Evolutionary conservation across 2,113 vertebrate genomes (phyloP), one percentile per base, ranked within the genome.

Genomic region (Oryzias javanicus): DNA sequence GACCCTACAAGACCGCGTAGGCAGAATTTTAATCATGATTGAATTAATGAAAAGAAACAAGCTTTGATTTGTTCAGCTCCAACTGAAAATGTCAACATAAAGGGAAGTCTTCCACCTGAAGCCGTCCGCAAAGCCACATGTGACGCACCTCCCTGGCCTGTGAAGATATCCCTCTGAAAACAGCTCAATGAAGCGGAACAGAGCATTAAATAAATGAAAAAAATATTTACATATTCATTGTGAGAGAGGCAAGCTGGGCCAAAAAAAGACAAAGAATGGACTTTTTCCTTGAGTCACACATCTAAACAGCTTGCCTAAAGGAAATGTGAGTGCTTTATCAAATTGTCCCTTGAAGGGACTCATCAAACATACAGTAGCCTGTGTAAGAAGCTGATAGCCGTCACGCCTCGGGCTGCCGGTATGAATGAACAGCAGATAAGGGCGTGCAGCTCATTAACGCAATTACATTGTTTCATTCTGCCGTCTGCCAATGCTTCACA

Each of bases 361-460:
- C 79, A 84, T 88, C 80, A 79, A 73, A 89, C 79, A 85, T 74
- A 82, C 67, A 81, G 81, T 69, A 74, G 66, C 42, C 64, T 44
- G 70, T 81, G 80, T 85, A 67, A 72, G 64, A 76, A 73, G 64
- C 69, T 64, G 81, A 80, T 81, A 76, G 67, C 49, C 59, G 74
- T 78, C 77, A 68, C 22, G 74, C 85, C 71, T 66, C 45, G 22
- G 78, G 87, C 80, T 46, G 69, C 68, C 27, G 17, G 18, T 72
- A 18, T 73, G 61, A 87, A 81, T 67, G 78, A 87, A 60, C 66
- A 48, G 66, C 55, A 81, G 80, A 88, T 85, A 83, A 85, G 75
- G 72, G 55, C 63, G 29, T 78, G 82, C 60, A 70, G 76, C 80
- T 88, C 78, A 79, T 88, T 88, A 84, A 61, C 67, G 78, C 79